Evolutionary conservation across 2,797 vertebrate species (phyloP).

Genomic region (Acropternis orthonyx): DNA sequence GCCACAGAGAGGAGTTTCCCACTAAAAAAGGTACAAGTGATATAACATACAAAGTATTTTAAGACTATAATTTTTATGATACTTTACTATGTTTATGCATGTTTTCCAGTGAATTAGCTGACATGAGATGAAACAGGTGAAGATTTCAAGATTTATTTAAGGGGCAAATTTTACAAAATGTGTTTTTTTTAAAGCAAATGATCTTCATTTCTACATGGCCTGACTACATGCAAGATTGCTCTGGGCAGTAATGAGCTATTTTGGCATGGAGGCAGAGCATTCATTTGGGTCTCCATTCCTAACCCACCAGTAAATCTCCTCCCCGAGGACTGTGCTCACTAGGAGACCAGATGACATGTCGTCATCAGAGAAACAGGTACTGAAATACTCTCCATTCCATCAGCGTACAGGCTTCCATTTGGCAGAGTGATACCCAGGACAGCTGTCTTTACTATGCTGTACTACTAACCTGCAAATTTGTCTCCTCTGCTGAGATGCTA

Average conservation of each 20-base stretch:
- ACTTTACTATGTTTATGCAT: background rate
- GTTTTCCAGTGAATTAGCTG: background rate
- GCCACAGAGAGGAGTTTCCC: background rate
- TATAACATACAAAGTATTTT: background rate
- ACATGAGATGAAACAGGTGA: background rate
- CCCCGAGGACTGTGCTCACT: background rate
- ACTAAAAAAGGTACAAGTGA: background rate
- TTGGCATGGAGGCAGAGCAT: background rate
- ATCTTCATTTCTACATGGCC: background rate
- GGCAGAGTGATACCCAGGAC: background rate
- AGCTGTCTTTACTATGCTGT: background rate
- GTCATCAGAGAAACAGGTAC: background rate
- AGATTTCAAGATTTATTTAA: background rate
- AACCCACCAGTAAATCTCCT: background rate
- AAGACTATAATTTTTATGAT: background rate
- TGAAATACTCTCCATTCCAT: background rate
- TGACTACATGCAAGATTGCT: background rate
- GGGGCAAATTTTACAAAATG: background rate
- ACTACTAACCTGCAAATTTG: background rate
- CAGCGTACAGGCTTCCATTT: background rate
- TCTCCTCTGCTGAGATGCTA: background rate
- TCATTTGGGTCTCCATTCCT: background rate
- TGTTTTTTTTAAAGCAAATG: background rate
- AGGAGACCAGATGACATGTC: background rate
- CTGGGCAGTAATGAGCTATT: background rate